Base-by-base conservation (phyloP, 1,140 invertebrate species). In the Drosophila santomea region DNA sequence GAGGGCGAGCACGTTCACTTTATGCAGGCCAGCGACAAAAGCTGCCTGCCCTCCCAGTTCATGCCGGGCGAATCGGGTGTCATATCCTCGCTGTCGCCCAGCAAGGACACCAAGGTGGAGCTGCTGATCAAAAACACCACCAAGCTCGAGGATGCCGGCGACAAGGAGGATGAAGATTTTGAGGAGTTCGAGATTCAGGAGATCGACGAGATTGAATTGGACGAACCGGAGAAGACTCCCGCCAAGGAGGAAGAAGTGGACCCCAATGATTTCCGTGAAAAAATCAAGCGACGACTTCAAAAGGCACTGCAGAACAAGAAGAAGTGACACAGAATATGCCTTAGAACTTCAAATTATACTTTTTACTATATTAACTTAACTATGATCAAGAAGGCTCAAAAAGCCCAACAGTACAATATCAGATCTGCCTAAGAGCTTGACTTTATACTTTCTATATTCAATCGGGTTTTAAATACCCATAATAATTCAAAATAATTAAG, bases 1-100 rank as follows among this genome's bases (percentile, higher is more conserved):
- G 91, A 92, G 32, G 88, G 88, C 5, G 91, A 90, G 15, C 91
- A 92, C 54, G 63, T 77, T 4, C 91, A 92, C 57, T 91, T 91
- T 23, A 78, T 91, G 66, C 79, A 80, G 50, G 91, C 91, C 17
- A 91, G 84, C 44, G 91, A 92, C 56, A 92, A 91, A 59, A 92
- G 91, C 67, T 86, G 90, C 17, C 85, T 91, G 6, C 78, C 84
- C 1, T 78, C 88, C 10, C 82, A 86, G 50, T 91, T 91, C 50
- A 84, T 79, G 47, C 90, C 90, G 0, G 90, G 69, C 1, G 74
- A 74, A 5, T 50, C 67, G 5, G 59, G 47, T 6, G 58, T 45
- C 17, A 72, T 69, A 8, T 48, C 58, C 7, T 39, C 61, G 47
- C 7, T 71, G 50, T 14, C 57, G 8, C 52, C 58, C 7, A 38